phyloP scores from a whole-genome alignment of 2,888 invertebrate genomes.

The Smittia sp. region DNA sequence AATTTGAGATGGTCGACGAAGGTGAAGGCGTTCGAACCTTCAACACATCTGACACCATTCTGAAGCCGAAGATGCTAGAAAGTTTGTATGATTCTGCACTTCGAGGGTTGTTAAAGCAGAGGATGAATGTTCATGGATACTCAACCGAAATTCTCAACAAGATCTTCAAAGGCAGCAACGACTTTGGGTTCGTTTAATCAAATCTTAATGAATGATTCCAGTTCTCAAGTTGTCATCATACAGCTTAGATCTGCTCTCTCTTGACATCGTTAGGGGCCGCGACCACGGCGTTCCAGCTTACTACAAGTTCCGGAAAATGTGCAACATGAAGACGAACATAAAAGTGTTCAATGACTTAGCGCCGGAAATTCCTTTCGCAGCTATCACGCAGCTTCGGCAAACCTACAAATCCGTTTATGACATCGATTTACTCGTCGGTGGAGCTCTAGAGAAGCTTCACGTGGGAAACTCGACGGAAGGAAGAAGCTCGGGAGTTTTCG shows the following conservation, averaged over 20 bases:
- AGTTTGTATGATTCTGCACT: constrained; percentile 57
- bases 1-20: constrained; percentile 49
- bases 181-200: constrained; percentile 70
- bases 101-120: constrained; percentile 58
- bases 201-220: too few relatives aligned
- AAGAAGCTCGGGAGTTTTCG: constrained; percentile 61
- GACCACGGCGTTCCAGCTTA: constrained; percentile 70
- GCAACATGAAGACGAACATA: constrained; percentile 61
- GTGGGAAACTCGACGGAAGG: constrained; percentile 56
- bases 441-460: constrained; percentile 58
- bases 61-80: constrained; percentile 19
- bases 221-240: too few relatives aligned
- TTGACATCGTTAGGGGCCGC: constrained; percentile 70
- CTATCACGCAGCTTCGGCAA: constrained; percentile 53
- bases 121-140: constrained; percentile 38
- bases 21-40: constrained; percentile 42
- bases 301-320: constrained; percentile 68
- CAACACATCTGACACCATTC: constrained; percentile 38
- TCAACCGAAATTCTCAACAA: constrained; percentile 41
- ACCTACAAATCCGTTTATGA: constrained; percentile 55
- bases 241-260: constrained; percentile 65
- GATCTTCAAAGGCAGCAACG: constrained; percentile 51
- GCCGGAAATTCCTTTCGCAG: constrained; percentile 56
- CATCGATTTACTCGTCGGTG: constrained; percentile 74
- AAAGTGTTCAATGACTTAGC: constrained; percentile 61